phyloP scores from a whole-genome alignment of 2,888 invertebrate species.

The Epicampocera succincta region DNA sequence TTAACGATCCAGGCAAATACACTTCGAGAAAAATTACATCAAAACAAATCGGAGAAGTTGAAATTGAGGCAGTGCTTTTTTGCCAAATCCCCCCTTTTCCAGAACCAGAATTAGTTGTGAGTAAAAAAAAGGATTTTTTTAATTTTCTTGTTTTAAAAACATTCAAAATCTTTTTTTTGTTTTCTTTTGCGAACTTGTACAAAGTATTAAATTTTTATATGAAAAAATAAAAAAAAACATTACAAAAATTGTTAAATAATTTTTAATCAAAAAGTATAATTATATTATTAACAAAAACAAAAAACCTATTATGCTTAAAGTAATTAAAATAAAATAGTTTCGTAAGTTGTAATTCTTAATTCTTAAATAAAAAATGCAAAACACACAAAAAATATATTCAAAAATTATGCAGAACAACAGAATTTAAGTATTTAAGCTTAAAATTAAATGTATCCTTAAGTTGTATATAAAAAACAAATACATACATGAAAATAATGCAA shows the following conservation, averaged over 20 bases:
- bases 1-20: no score
- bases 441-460: constrained; percentile 54
- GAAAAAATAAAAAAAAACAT: constrained; percentile 61
- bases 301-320: constrained; percentile 60
- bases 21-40: no score
- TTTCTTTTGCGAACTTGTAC: constrained; percentile 72
- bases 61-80: no score
- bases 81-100: no score
- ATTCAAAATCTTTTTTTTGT: constrained; percentile 73
- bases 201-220: constrained; percentile 77
- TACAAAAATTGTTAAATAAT: constrained; percentile 69
- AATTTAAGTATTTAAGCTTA: constrained; percentile 66
- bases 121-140: no score
- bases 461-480: constrained; percentile 63
- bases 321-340: constrained; percentile 52
- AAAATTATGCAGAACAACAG: constrained; percentile 57
- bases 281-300: constrained; percentile 45
- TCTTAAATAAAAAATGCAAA: constrained; percentile 23
- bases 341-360: constrained; percentile 63
- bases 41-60: no score
- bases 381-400: constrained; percentile 55
- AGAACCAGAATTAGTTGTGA: no score
- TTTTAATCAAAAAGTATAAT: constrained; percentile 66
- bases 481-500: constrained; percentile 29
- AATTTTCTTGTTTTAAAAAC: constrained; percentile 26